Percentiles rank a stretch among this genome's conserved stretches.
These are phyloP conservation scores for Camelus bactrianus DNA, from an alignment of 2,113 vertebrate genomes.

Conservation along the genomic window DNA sequence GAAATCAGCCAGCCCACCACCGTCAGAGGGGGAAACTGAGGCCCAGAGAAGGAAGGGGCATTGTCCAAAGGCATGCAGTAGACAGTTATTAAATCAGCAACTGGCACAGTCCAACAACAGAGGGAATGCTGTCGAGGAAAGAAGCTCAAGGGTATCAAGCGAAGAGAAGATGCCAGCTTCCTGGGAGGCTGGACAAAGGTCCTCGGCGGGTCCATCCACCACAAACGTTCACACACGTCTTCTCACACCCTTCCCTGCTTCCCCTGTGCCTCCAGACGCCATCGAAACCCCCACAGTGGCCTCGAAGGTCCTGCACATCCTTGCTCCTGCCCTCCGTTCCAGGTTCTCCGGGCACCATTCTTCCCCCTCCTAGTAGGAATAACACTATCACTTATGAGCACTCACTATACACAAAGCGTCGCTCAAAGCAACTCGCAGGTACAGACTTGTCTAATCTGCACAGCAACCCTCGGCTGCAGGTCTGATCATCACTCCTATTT, in stretches of 20 bases:
- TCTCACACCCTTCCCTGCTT: not conserved
- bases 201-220: accelerated
- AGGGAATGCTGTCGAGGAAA: not conserved
- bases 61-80: not conserved
- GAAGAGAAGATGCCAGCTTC: not conserved
- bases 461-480: not conserved
- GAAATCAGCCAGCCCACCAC: not conserved
- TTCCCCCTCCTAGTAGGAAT: not conserved
- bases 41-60: not conserved
- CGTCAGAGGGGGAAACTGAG: not conserved
- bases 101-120: not conserved
- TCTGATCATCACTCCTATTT: not conserved
- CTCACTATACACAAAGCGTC: accelerated
- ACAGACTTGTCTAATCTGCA: accelerated
- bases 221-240: not conserved
- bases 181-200: not conserved
- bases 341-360: too few species aligned
- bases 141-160: not conserved
- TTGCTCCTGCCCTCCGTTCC: not conserved
- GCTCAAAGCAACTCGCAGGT: not conserved
- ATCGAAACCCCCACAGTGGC: accelerated
- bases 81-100: not conserved
- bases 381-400: accelerated
- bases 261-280: not conserved
- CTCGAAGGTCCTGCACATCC: not conserved